Base-by-base conservation (phyloP, 2,113 vertebrate genomes). In the Mesocricetus auratus region DNA sequence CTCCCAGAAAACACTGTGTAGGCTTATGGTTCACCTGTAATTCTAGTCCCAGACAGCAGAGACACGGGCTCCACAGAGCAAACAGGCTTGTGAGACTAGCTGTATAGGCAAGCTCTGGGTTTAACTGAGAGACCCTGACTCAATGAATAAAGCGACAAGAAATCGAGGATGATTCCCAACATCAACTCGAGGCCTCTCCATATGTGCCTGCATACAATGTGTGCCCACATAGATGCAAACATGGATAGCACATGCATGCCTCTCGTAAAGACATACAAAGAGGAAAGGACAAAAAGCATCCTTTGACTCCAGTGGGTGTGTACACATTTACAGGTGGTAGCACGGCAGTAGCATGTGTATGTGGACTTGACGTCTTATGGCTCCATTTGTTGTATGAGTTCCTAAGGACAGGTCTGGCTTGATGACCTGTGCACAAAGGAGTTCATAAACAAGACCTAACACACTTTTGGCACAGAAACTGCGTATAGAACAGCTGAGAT, bases 341-440 rank as follows among this genome's bases (percentile, higher is more conserved):
- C 47, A 47, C 8, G 3, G 5, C 5, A 0, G 13, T 50, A 19
- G 11, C 11, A 3, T 39, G 13, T 31, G 5, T 71, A 7, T 6
- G 2, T 4, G 36, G 12, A 64, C 8, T 21, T 8, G 6, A 13
- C 5, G 4, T 53, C 22, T 56, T 62, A 36, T 16, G 4, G 66
- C 39, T 58, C 73, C 1, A 0, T 7, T 53, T 66, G 50, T 8
- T 7, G 4, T 3, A 5, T 8, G 4, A 10, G 13, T 0, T 9
- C 42, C 21, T 7, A 39, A 69, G 39, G 60, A 58, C 15, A 19
- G 13, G 29, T 31, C 36, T 71, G 47, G 50, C 33, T n/a, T 87
- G 11, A 16, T 53, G 85, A 29, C 47, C 24, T 71, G 4, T 5
- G 15, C 36, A 71, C 12, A n/a, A 56, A 74, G 39, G 0, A 5